Conservation (phyloP, 2,113 vertebrate species). For the Emydocephalus ijimae region DNA sequence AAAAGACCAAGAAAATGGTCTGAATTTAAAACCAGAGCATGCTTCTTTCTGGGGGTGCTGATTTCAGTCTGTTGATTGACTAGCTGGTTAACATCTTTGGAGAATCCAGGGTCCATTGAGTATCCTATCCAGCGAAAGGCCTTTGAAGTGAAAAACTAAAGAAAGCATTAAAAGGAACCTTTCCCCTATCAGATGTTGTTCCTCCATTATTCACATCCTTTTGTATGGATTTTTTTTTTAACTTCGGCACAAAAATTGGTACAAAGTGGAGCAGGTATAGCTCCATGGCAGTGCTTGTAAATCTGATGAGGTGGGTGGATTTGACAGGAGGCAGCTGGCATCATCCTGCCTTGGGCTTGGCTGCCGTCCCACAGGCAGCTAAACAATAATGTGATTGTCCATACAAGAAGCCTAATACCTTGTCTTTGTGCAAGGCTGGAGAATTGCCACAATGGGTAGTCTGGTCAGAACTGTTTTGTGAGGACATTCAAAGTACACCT, state of each 20-base stretch:
- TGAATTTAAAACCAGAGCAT: conserved; percentile 13
- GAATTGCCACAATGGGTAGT: background rate
- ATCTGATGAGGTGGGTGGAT: background rate
- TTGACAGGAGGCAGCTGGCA: background rate
- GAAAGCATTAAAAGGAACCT: background rate
- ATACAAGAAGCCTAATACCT: background rate
- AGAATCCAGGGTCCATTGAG: conserved; percentile 12
- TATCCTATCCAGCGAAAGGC: conserved; percentile 8
- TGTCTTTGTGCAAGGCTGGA: background rate
- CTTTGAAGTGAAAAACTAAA: conserved; percentile 13
- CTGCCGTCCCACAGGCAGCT: background rate
- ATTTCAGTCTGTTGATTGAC: conserved; percentile 1
- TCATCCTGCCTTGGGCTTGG: background rate
- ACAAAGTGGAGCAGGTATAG: background rate
- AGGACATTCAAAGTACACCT: background rate
- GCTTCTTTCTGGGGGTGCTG: background rate
- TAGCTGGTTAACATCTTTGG: conserved; percentile 1
- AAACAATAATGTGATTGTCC: background rate
- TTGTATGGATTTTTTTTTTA: background rate
- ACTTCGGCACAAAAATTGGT: conserved; percentile 4
- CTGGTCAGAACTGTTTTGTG: background rate
- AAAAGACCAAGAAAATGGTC: conserved; percentile 9
- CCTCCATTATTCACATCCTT: background rate
- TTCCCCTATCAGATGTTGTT: background rate
- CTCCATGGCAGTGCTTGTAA: background rate